A percentile compares a stretch with the other conserved stretches of the same genome.
These are phyloP conservation scores for Hestina assimilis DNA, from an alignment of 1,140 invertebrate species.

Conservation along the genomic window DNA sequence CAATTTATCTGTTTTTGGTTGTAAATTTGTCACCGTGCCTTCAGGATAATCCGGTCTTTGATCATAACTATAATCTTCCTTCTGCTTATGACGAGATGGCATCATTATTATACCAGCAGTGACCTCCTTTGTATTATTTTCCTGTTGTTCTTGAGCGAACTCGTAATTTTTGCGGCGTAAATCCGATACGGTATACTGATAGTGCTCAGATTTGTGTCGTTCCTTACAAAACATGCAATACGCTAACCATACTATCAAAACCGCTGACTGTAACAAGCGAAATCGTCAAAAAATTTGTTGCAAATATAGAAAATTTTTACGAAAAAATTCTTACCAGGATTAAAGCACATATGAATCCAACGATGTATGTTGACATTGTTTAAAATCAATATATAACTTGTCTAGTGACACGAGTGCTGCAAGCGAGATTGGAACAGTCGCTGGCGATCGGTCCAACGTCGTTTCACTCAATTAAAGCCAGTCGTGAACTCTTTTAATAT, in stretches of 20 bases:
- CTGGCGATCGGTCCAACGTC: slow-evolving; percentile 41
- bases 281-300: slow-evolving; percentile 1
- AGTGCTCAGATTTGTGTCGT: slow-evolving; percentile 56
- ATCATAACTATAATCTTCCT: slow-evolving; percentile 45
- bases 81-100: slow-evolving; percentile 53
- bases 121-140: slow-evolving; percentile 37
- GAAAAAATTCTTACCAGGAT: slow-evolving; percentile 55
- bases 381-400: slow-evolving; percentile 34
- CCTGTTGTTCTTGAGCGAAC: slow-evolving; percentile 39
- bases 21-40: slow-evolving; percentile 37
- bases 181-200: slow-evolving; percentile 60
- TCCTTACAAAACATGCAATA: slow-evolving; percentile 70
- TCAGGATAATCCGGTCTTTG: slow-evolving; percentile 69
- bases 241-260: slow-evolving; percentile 55
- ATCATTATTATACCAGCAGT: slow-evolving; percentile 57
- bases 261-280: slow-evolving; percentile 46
- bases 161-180: slow-evolving; percentile 49
- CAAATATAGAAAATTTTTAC: not conserved
- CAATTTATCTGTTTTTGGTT: slow-evolving; percentile 52
- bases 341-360: slow-evolving; percentile 57
- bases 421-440: slow-evolving; percentile 56
- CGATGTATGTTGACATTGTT: slow-evolving; percentile 51
- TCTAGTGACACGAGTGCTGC: slow-evolving; percentile 49
- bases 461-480: slow-evolving; percentile 67
- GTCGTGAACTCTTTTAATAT: slow-evolving; percentile 57